A percentile compares a stretch with the other conserved stretches of the same genome.
These are phyloP conservation scores for Zygogramma bicolorata DNA, from an alignment of 2,888 invertebrate genomes.

Conservation along the genomic window DNA sequence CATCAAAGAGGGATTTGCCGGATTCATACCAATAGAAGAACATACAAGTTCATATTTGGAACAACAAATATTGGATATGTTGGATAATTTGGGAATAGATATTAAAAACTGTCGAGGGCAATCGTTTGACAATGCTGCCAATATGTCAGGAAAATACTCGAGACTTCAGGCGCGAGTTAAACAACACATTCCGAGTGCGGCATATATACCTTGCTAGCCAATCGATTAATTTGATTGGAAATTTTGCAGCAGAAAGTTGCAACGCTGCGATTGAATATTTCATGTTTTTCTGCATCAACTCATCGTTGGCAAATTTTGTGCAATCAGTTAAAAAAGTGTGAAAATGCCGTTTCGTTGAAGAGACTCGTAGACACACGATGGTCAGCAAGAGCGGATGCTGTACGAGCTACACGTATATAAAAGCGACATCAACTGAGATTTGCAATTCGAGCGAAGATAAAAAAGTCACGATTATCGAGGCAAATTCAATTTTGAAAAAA, in stretches of 20 bases:
- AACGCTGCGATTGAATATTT: neutral
- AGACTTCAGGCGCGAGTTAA: no score
- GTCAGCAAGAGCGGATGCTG: constrained; percentile 3
- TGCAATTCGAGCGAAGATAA: neutral
- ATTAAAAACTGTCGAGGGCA: neutral
- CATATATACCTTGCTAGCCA: no score
- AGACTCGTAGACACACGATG: neutral
- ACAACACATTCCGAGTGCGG: no score
- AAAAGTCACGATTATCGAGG: neutral
- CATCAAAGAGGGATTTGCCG: no score
- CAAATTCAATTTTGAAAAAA: constrained; percentile 2
- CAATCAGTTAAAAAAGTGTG: neutral
- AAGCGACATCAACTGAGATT: neutral
- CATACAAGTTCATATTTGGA: constrained; percentile 20
- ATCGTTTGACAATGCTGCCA: neutral
- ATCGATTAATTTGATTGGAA: neutral
- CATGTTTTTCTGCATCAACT: neutral
- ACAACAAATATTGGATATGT: constrained; percentile 39
- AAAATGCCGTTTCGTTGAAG: neutral
- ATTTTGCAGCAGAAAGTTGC: constrained; percentile 25
- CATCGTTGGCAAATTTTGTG: neutral
- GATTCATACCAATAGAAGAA: no score
- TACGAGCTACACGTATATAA: neutral
- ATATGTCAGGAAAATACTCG: no score
- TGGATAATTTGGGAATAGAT: constrained; percentile 3